Percentiles rank a stretch among this genome's conserved stretches.
These are phyloP conservation scores for Poeciliopsis occidentalis DNA, from an alignment of 2,113 vertebrate genomes.

Conservation along the genomic window DNA sequence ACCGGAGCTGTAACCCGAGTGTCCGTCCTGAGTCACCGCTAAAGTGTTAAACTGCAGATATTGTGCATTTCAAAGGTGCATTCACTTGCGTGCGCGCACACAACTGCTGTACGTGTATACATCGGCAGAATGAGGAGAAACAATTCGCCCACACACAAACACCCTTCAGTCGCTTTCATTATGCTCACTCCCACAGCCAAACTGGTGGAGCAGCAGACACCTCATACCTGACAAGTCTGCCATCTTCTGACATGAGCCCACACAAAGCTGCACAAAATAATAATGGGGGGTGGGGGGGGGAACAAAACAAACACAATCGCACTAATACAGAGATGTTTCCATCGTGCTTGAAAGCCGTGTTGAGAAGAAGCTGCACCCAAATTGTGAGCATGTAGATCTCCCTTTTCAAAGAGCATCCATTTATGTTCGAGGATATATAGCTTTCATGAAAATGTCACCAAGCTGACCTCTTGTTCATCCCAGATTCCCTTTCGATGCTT, in stretches of 20 bases:
- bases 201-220: conserved; percentile 66
- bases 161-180: conserved; percentile 72
- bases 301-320: not conserved
- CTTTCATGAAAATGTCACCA: conserved; percentile 48
- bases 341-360: conserved; percentile 49
- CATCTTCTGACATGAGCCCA: conserved; percentile 65
- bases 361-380: conserved; percentile 26
- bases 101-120: conserved; percentile 30
- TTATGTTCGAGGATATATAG: conserved; percentile 25
- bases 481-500: conserved; percentile 34
- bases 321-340: conserved; percentile 11
- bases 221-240: conserved; percentile 76
- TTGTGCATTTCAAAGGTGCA: conserved; percentile 43
- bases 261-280: conserved; percentile 42
- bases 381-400: conserved; percentile 15
- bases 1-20: conserved; percentile 48
- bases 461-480: conserved; percentile 43
- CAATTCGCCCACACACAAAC: conserved; percentile 68
- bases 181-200: conserved; percentile 73
- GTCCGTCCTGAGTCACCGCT: conserved; percentile 40
- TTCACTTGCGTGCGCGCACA: not conserved
- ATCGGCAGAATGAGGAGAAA: conserved; percentile 57
- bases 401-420: conserved; percentile 32
- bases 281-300: not conserved
- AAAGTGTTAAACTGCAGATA: conserved; percentile 36